Evolutionary conservation across 2,888 invertebrate species (phyloP).

Genomic region (Apodemia zela): DNA sequence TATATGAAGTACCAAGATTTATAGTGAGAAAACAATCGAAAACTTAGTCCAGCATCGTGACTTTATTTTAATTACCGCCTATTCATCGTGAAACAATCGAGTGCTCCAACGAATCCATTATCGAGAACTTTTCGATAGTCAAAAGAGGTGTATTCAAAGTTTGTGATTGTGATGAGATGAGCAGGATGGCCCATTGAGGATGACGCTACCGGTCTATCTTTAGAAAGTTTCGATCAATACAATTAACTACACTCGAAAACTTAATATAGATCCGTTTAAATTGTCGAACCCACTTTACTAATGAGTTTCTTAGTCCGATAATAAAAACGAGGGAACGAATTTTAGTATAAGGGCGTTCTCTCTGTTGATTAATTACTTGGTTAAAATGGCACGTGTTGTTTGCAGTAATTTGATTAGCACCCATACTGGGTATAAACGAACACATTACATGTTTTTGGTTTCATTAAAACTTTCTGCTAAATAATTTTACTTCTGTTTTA

Average conservation of each 20-base stretch:
- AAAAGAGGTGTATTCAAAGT: conserved; percentile 75
- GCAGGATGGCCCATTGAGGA: conserved; percentile 45
- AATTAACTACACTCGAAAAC: conserved; percentile 20
- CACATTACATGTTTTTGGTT: not conserved
- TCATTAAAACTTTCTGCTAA: not conserved
- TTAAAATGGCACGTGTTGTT: conserved; percentile 8
- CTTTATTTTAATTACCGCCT: conserved; percentile 81
- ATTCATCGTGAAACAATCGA: conserved; percentile 78
- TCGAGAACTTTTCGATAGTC: conserved; percentile 77
- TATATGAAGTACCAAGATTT: conserved; percentile 58
- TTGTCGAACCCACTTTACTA: conserved; percentile 10
- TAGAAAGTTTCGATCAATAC: conserved; percentile 27
- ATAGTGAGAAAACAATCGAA: conserved; percentile 29
- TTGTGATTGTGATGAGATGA: conserved; percentile 60
- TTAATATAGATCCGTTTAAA: conserved; percentile 9
- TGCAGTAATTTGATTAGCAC: not conserved
- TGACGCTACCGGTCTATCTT: conserved; percentile 34
- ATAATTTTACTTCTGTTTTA: not conserved
- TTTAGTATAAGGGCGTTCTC: not conserved
- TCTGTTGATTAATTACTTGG: conserved; percentile 7
- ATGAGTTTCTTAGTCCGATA: conserved; percentile 14
- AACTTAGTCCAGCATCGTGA: conserved; percentile 68
- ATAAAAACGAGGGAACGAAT: conserved; percentile 2
- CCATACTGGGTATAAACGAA: not conserved
- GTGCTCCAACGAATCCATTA: conserved; percentile 77